phyloP scores from a whole-genome alignment of 1,140 invertebrate genomes.

The Bombyx mandarina region DNA sequence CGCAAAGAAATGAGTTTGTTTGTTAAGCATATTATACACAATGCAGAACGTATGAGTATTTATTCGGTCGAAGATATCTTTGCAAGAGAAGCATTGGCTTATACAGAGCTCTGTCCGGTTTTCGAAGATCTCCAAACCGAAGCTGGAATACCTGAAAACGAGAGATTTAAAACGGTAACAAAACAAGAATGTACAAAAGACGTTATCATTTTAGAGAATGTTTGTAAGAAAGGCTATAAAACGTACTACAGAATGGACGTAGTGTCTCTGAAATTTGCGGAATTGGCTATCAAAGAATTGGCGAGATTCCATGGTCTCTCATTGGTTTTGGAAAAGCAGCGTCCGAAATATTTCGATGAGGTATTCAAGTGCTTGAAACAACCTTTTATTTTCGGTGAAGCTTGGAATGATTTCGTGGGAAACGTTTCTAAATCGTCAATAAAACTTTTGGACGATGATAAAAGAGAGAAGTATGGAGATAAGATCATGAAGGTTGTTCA shows the following conservation, averaged over 20 bases:
- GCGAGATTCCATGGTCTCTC: conserved; percentile 22
- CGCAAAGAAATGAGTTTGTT: conserved; percentile 30
- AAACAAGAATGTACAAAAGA: conserved; percentile 17
- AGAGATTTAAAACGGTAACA: conserved; percentile 25
- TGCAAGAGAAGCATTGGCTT: conserved; percentile 24
- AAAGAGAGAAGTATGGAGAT: conserved; percentile 21
- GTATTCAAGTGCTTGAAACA: conserved; percentile 27
- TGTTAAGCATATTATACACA: conserved; percentile 22
- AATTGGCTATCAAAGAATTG: conserved; percentile 9
- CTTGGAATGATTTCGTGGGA: conserved; percentile 26
- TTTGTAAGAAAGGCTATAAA: conserved; percentile 25
- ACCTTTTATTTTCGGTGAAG: conserved; percentile 31
- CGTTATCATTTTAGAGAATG: conserved; percentile 30
- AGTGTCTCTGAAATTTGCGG: conserved; percentile 22
- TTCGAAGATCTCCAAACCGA: conserved; percentile 28
- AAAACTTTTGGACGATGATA: conserved; percentile 21
- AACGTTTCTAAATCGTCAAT: conserved; percentile 27
- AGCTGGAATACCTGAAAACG: conserved; percentile 19
- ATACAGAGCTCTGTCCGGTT: conserved; percentile 22
- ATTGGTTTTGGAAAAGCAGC: conserved; percentile 14
- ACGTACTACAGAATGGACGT: conserved; percentile 20
- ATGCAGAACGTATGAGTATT: conserved; percentile 18
- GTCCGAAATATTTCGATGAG: conserved; percentile 17
- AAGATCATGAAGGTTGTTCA: conserved; percentile 21
- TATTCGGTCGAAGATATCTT: conserved; percentile 16